Conservation (phyloP, 2,113 vertebrate species). For the Bubo blakistoni region DNA sequence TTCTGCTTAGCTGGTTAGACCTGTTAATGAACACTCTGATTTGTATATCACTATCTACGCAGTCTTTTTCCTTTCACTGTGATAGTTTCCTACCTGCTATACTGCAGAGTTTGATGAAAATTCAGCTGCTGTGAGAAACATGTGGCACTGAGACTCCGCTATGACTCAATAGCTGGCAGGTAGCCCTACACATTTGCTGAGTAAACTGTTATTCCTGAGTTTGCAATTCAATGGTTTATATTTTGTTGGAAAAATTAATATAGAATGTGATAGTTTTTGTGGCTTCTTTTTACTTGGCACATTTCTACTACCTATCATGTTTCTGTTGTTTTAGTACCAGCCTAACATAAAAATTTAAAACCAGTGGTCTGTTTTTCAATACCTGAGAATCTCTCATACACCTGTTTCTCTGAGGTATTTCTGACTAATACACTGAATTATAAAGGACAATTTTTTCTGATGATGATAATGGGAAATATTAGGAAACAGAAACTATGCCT, state of each 20-base stretch:
- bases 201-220: neutral
- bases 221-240: neutral
- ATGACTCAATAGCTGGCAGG: constrained; percentile 1
- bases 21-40: neutral
- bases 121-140: neutral
- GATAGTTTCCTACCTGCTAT: neutral
- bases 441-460: neutral
- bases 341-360: neutral
- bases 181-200: neutral
- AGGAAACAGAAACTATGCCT: neutral
- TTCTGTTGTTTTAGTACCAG: neutral
- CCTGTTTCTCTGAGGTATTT: neutral
- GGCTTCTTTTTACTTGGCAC: neutral
- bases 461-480: neutral
- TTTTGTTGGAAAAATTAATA: neutral
- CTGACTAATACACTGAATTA: neutral
- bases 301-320: neutral
- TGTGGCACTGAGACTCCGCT: neutral
- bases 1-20: neutral
- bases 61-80: neutral
- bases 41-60: neutral
- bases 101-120: neutral
- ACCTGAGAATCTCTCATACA: neutral
- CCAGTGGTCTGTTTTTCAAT: neutral
- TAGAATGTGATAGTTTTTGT: neutral